Conservation (phyloP, 2,797 vertebrate genomes). For the Ispidina lecontei region DNA sequence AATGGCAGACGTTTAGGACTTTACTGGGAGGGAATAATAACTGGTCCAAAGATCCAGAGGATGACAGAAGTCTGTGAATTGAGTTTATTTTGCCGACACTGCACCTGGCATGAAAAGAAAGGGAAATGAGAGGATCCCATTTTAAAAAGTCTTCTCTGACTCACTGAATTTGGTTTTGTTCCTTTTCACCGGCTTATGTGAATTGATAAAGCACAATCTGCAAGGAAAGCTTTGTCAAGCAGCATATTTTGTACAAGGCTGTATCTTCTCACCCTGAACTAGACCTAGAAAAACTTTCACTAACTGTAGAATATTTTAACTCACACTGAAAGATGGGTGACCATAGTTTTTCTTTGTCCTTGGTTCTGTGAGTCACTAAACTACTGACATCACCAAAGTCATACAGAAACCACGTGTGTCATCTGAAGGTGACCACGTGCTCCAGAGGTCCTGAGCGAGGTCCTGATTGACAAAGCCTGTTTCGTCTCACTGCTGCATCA, state of each 20-base stretch:
- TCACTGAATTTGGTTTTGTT: constrained; percentile 45
- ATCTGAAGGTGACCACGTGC: neutral
- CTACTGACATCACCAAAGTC: neutral
- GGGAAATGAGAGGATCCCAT: neutral
- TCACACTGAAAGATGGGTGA: neutral
- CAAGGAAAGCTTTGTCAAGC: neutral
- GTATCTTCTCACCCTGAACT: neutral
- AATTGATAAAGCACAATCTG: constrained; percentile 20
- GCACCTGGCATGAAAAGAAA: constrained; percentile 37
- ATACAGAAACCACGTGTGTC: fast-evolving
- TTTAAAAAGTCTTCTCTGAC: constrained; percentile 4
- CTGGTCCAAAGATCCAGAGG: neutral
- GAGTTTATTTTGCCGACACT: constrained; percentile 20
- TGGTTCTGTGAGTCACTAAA: neutral
- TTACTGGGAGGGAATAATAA: neutral
- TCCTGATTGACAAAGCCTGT: neutral
- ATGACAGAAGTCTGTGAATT: neutral
- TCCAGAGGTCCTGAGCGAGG: neutral
- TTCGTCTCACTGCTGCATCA: neutral
- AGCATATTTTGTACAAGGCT: neutral
- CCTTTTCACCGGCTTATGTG: constrained; percentile 13
- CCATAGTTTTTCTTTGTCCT: neutral
- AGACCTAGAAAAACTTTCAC: neutral
- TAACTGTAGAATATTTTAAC: neutral
- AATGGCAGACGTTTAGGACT: neutral